Evolutionary conservation across 1,140 invertebrate species (phyloP), one percentile per base, ranked within the genome.

Genomic region (Anastatus disparis): DNA sequence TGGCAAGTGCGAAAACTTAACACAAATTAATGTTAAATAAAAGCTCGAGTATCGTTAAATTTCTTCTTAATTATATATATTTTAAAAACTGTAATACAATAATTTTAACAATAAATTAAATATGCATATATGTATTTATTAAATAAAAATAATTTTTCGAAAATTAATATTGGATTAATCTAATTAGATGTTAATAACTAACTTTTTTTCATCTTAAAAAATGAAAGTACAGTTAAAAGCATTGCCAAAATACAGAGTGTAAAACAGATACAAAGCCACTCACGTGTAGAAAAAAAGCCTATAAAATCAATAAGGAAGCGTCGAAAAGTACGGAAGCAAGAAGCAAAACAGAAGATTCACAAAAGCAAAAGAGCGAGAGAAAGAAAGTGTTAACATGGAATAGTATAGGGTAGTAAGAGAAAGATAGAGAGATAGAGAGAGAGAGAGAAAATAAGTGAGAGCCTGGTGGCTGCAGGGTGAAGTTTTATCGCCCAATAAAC

Each of bases 401-500:
- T n/a, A n/a, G 31, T 35, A 4, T 4, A 35, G 26, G 26, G 13
- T 12, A 15, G 0, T 15, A n/a, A 15, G 26, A 27, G 56, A 9
- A n/a, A 22, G 55, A 35, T 6, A 17, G n/a, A 9, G 31, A 20
- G 26, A 26, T n/a, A n/a, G 6, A 15, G 24, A 13, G 50, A 4
- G 26, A 29, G 50, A 2, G 24, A 1, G 22, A 12, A 58, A n/a
- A n/a, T n/a, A n/a, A n/a, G n/a, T n/a, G n/a, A n/a, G 31, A 3
- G 31, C 13, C 56, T n/a, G 35, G 13, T 40, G n/a, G 58, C 58
- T 46, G 40, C 58, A 26, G 58, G 58, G 58, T 29, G 58, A 61
- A 61, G 40, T 61, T 61, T 61, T 61, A 65, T 65, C 48, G 62
- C 22, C 46, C 62, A 65, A 53, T 65, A 65, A 65, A 65, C 62